Conservation (phyloP, 2,888 invertebrate species). For the Aleiodes testaceus region DNA sequence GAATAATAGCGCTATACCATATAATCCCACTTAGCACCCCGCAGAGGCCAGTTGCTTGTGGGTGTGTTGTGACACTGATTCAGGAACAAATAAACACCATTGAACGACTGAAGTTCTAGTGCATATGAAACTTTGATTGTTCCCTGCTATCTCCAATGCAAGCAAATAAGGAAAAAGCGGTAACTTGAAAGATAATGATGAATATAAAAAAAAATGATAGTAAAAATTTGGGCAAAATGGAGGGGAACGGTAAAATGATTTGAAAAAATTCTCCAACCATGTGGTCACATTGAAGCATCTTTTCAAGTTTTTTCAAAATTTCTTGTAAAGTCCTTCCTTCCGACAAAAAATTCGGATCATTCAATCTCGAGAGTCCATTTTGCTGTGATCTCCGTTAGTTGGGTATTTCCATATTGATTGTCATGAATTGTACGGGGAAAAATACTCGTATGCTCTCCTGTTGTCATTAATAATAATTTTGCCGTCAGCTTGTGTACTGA, state of each 20-base stretch:
- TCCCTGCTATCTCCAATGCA: too few relatives aligned
- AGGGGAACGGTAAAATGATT: too few relatives aligned
- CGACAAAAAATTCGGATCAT: too few relatives aligned
- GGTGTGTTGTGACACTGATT: conserved; percentile 66
- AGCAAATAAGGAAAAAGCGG: too few relatives aligned
- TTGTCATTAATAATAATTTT: conserved; percentile 38
- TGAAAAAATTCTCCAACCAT: too few relatives aligned
- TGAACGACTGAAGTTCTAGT: conserved; percentile 1
- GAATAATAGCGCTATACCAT: conserved; percentile 42
- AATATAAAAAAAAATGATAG: too few relatives aligned
- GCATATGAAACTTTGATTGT: background rate
- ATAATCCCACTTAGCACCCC: conserved; percentile 65
- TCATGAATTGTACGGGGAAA: background rate
- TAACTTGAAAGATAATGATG: too few relatives aligned
- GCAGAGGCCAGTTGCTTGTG: conserved; percentile 60
- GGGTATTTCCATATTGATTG: background rate
- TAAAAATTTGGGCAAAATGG: too few relatives aligned
- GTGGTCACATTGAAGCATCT: background rate
- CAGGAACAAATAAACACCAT: conserved; percentile 65
- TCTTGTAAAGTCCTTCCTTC: background rate
- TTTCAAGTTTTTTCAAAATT: background rate
- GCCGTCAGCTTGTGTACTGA: conserved; percentile 31
- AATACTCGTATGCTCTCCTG: conserved; percentile 23
- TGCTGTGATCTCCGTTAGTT: background rate
- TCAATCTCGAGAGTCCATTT: too few relatives aligned